Evolutionary conservation across 2,888 invertebrate genomes (phyloP).

Genomic region (Trichopoda pennipes): DNA sequence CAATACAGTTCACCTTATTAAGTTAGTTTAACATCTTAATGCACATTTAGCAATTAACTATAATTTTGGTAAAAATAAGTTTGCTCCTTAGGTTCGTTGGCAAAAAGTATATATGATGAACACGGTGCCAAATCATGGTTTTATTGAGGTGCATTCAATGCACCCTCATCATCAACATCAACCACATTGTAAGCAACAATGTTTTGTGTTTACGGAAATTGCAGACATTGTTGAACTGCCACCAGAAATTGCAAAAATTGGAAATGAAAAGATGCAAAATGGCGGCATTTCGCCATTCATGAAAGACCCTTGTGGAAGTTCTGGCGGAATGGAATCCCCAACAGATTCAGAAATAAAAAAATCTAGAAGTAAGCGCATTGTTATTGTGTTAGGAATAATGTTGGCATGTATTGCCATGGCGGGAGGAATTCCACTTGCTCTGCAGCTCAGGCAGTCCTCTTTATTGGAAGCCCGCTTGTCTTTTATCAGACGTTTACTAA

Average conservation of each 20-base stretch:
- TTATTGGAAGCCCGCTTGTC: constrained; percentile 83
- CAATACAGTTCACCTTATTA: constrained; percentile 44
- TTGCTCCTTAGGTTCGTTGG: background rate
- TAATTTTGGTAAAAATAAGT: background rate
- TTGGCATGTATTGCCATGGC: constrained; percentile 79
- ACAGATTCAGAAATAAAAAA: constrained; percentile 69
- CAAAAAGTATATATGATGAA: constrained; percentile 73
- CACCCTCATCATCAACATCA: constrained; percentile 77
- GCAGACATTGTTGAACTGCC: constrained; percentile 80
- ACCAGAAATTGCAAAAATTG: constrained; percentile 80
- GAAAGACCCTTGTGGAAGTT: constrained; percentile 76
- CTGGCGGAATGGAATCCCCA: constrained; percentile 73
- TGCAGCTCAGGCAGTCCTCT: constrained; percentile 83
- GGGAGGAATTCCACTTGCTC: constrained; percentile 82
- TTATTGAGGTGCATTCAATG: constrained; percentile 80
- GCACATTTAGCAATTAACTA: background rate
- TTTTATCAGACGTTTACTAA: constrained; percentile 82
- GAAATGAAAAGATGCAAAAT: constrained; percentile 78
- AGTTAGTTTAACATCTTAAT: too few species aligned
- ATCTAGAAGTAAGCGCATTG: constrained; percentile 76
- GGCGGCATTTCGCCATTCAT: constrained; percentile 77
- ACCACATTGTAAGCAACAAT: constrained; percentile 80
- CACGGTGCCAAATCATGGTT: constrained; percentile 80
- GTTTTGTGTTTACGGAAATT: constrained; percentile 81
- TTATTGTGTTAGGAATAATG: constrained; percentile 76